phyloP scores from a whole-genome alignment of 2,888 invertebrate genomes.

The Oegoconia quadripuncta region DNA sequence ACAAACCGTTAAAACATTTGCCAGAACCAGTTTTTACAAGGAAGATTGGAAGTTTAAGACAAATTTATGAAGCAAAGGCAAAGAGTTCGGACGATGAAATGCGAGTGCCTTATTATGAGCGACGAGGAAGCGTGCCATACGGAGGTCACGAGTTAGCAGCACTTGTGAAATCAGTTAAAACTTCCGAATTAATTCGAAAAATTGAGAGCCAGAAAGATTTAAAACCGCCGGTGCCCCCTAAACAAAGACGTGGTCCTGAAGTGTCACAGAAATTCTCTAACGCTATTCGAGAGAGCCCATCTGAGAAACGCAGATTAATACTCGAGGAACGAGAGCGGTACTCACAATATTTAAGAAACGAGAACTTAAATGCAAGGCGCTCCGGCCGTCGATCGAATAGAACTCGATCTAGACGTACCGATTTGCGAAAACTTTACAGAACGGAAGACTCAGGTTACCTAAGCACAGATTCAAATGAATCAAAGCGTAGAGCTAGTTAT shows the following conservation, averaged over 20 bases:
- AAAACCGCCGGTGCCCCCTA: conserved; percentile 67
- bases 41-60: conserved; percentile 85
- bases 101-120: conserved; percentile 40
- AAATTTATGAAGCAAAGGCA: conserved; percentile 87
- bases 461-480: conserved; percentile 88
- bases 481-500: conserved; percentile 69
- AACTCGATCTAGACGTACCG: conserved; percentile 61
- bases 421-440: conserved; percentile 60
- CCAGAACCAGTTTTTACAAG: conserved; percentile 69
- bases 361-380: conserved; percentile 54
- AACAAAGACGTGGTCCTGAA: conserved; percentile 50
- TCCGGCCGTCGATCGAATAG: conserved; percentile 63
- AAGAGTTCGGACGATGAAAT: conserved; percentile 56
- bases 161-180: conserved; percentile 48
- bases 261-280: conserved; percentile 42
- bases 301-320: conserved; percentile 48
- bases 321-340: conserved; percentile 61
- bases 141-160: conserved; percentile 49
- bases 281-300: conserved; percentile 48
- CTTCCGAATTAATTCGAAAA: conserved; percentile 56
- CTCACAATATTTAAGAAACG: conserved; percentile 47
- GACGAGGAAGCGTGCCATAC: conserved; percentile 60
- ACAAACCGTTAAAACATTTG: conserved; percentile 38
- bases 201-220: conserved; percentile 47
- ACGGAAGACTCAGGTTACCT: conserved; percentile 90